Base-by-base conservation (phyloP, 2,797 vertebrate species). In the Eulemur mongoz region DNA sequence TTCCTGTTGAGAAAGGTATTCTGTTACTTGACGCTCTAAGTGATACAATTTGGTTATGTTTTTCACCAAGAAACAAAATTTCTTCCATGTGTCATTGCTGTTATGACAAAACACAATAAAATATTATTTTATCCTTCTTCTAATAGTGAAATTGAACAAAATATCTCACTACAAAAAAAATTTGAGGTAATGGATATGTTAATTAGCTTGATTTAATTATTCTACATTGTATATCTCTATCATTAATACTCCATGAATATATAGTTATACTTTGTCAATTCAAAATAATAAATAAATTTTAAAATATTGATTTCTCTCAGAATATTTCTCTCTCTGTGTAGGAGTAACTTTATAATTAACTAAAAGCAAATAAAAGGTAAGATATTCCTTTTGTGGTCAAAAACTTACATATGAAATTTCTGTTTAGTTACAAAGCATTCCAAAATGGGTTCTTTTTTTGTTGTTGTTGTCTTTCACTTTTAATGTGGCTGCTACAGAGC, bases 401-500 rank as follows among this genome's bases (percentile, higher is more conserved):
- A 83, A 85, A 43, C 11, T 32, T 52, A 76, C 7, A 18, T 72
- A 22, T 14, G 27, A 69, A 76, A 87, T 80, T 78, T 84, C 45
- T 70, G n/a, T 18, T 72, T 32, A 12, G 25, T 43, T n/a, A 11
- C 17, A 61, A 93, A 75, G 30, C 17, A 18, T 69, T 67, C 50
- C 23, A 45, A 45, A 90, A 52, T 45, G 17, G 59, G 86, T 85
- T 38, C 27, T 83, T 61, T 87, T 87, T 35, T 27, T 81, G 23
- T 45, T 43, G 35, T 73, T 73, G 25, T 82, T 89, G 72, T 38
- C 84, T 83, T 90, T 91, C 22, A 2, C 32, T 88, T 93, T 88
- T 90, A 38, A 87, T 35, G 30, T 5, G 61, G 38, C 69, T 70
- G 9, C 48, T 40, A 7, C 43, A 79, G 48, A 52, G 54, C 80